Evolutionary conservation across 2,797 vertebrate species (phyloP), one percentile per base, ranked within the genome.

Genomic region (Psittacula derbiana): DNA sequence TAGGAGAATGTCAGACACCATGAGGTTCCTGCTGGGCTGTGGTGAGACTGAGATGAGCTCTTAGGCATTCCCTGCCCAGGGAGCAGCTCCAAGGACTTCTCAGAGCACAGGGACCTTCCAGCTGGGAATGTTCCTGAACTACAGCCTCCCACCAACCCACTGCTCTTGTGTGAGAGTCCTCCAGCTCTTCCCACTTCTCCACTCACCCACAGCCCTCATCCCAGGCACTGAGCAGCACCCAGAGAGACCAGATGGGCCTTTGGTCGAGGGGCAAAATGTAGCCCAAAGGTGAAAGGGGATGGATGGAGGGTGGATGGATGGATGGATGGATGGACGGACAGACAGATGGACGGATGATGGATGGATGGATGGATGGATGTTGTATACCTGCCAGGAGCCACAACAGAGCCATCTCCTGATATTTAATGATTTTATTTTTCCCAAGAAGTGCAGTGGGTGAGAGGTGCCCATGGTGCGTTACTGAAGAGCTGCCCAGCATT

Each of bases 321-420:
- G 27, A 2, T 17, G 49, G 10, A 5, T 18, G 28, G 28, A 3
- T 18, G 16, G 2, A 2, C 4, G 31, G 5, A 23, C 15, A 10
- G 6, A 30, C 11, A 10, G 28, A 3, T 52, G 50, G 2, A 30
- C 30, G 50, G 31, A 14, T 21, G n/a, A 3, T 18, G 31, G 19
- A 21, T 55, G 52, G 8, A 31, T 19, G 20, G 12, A 21, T 7
- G 53, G 20, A 33, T 7, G n/a, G n/a, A 33, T 23, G 10, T 16
- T 4, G 11, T 41, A 25, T n/a, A 60, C 55, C 19, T 50, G n/a
- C 43, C 23, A 58, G 40, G 19, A 86, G 21, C 38, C 2, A 0
- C 50, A 58, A 36, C 24, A 33, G 14, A 41, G 33, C 23, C n/a
- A 33, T 30, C 64, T 60, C 41, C 28, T 46, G 40, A 79, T 46